A percentile compares a stretch with the other conserved stretches of the same genome.
Evolutionary conservation across 1,140 invertebrate genomes (phyloP).

Genomic region (Euura lappo): DNA sequence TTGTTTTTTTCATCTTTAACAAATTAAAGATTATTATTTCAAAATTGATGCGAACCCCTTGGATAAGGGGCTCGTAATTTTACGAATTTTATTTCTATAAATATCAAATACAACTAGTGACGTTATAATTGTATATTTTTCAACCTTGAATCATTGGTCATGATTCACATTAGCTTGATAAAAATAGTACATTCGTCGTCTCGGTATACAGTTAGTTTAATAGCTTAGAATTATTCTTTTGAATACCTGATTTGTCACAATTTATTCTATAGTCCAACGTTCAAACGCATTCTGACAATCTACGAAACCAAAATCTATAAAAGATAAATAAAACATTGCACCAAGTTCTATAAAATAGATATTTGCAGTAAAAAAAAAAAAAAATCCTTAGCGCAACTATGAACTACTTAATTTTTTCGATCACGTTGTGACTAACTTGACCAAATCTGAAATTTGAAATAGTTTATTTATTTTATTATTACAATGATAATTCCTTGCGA

Average conservation of each 20-base stretch:
- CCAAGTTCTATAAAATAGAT: too few relatives aligned
- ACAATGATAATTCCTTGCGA: too few relatives aligned
- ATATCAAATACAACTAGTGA: not conserved
- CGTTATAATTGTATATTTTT: not conserved
- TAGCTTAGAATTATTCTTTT: not conserved
- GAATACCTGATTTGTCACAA: not conserved
- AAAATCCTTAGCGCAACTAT: too few relatives aligned
- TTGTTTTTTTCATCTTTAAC: not conserved
- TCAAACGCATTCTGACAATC: slow-evolving; percentile 3
- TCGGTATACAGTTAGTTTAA: not conserved
- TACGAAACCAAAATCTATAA: not conserved
- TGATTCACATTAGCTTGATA: not conserved
- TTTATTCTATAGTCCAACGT: not conserved
- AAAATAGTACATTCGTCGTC: not conserved
- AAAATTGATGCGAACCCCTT: not conserved
- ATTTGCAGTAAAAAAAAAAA: too few relatives aligned
- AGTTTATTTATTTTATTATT: too few relatives aligned
- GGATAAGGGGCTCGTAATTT: not conserved
- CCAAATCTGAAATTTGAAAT: too few relatives aligned
- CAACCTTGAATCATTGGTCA: not conserved
- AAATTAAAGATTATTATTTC: not conserved
- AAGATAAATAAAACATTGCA: too few relatives aligned
- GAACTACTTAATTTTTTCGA: too few relatives aligned
- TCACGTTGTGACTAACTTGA: too few relatives aligned
- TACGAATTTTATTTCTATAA: not conserved